Evolutionary conservation across 1,140 invertebrate genomes (phyloP).

Genomic region (Ostrea denselamellosa): DNA sequence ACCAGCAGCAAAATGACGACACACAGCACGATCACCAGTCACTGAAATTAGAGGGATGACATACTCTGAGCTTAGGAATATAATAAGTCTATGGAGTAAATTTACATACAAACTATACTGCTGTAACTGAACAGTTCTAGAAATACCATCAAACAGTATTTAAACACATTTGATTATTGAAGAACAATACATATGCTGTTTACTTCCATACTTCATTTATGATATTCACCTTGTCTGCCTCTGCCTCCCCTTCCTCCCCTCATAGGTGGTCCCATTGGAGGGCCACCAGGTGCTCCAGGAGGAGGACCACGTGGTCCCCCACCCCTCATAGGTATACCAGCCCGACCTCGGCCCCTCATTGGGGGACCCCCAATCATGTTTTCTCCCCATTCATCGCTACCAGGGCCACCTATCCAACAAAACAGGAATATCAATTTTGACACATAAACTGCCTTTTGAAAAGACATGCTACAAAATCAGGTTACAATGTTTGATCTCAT

Average conservation of each 20-base stretch:
- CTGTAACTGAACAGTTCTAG: too few relatives aligned
- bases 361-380: slow-evolving; percentile 58
- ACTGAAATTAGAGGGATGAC: slow-evolving; percentile 54
- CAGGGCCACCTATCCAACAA: slow-evolving; percentile 15
- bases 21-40: slow-evolving; percentile 55
- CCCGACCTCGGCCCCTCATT: slow-evolving; percentile 49
- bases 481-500: not conserved
- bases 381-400: slow-evolving; percentile 53
- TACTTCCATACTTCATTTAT: too few relatives aligned
- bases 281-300: slow-evolving; percentile 41
- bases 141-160: too few relatives aligned
- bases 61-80: not conserved
- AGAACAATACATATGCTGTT: too few relatives aligned
- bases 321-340: slow-evolving; percentile 56
- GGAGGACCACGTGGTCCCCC: slow-evolving; percentile 46
- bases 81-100: too few relatives aligned
- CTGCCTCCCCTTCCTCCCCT: slow-evolving; percentile 55
- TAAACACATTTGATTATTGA: too few relatives aligned
- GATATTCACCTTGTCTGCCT: slow-evolving; percentile 42
- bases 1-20: slow-evolving; percentile 69
- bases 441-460: not conserved
- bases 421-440: not conserved
- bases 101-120: too few relatives aligned
- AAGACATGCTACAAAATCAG: not conserved
- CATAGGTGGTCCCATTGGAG: slow-evolving; percentile 48